phyloP scores from a whole-genome alignment of 2,797 vertebrate genomes.

The Lophius americanus region DNA sequence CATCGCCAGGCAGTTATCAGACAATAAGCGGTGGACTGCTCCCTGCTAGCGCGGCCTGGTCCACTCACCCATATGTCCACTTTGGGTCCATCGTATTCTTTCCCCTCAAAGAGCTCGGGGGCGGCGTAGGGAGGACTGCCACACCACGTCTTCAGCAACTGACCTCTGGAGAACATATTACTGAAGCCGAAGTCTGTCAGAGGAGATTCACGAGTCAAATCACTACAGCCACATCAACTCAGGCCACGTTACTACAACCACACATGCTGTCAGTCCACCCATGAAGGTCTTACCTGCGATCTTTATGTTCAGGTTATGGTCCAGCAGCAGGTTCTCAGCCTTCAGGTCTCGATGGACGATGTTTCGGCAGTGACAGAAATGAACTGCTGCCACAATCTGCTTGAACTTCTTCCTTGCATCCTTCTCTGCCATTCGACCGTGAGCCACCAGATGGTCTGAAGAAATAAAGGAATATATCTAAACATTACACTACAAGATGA shows the following conservation, averaged over 20 bases:
- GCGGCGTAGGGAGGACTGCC: constrained; percentile 97
- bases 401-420: constrained; percentile 97
- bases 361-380: constrained; percentile 96
- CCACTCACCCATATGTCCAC: constrained; percentile 97
- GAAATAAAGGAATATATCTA: no score
- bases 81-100: constrained; percentile 98
- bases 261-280: no score
- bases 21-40: no score
- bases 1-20: no score
- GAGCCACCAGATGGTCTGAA: constrained; percentile 96
- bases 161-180: constrained; percentile 95
- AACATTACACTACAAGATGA: no score
- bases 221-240: no score
- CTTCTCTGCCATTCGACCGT: constrained; percentile 98
- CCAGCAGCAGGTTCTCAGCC: constrained; percentile 97
- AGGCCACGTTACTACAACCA: no score
- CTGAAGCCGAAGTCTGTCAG: constrained; percentile 96
- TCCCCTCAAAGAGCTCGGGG: constrained; percentile 97
- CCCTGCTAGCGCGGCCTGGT: neutral
- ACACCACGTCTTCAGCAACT: constrained; percentile 98
- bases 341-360: constrained; percentile 98
- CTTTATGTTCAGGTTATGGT: constrained; percentile 99
- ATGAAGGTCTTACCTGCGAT: constrained; percentile 85
- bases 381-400: constrained; percentile 95
- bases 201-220: no score